Base-by-base conservation (phyloP, 92 coral and sea anemone genomes). In the Siderastrea siderea region DNA sequence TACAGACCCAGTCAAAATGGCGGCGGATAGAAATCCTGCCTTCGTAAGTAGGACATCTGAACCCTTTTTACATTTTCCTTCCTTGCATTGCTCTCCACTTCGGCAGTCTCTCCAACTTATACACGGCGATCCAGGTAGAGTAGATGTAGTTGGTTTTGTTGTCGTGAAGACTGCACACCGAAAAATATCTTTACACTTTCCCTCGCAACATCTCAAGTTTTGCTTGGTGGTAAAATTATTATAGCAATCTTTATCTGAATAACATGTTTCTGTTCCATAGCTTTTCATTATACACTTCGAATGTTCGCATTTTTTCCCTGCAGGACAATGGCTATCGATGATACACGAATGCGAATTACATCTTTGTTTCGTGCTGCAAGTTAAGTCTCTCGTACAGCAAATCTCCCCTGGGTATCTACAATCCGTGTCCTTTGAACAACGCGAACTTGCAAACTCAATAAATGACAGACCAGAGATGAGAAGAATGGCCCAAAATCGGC, bases 21-120 rank as follows among this genome's bases (percentile, higher is more conserved):
- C 93, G 15, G 95, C 95, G 45, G 95, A 93, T 13, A 93, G 80
- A 79, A 93, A 93, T 12, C 95, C 95, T 7, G 93, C 95, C 77
- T 86, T 90, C 49, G 91, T 85, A 11, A 68, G 68, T 58, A 65
- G n/a, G 10, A 17, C 48, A 43, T 68, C 19, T 15, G 77, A 62
- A 17, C 47, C 52, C 63, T 74, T 16, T 58, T 74, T 54, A 59
- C 94, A 91, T 47, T 78, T 62, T n/a, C 85, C 94, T 7, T 46
- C 58, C n/a, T 76, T 67, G 68, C 94, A 91, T 16, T 83, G 68
- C n/a, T 82, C 78, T 6, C 83, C 94, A 51, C 70, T 50, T 10
- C 71, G 70, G 76, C 83, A 85, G 12, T 81, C 82, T 26, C 48
- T 66, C 58, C 58, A 67, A 55, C 78, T 63, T 16, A 2, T 47